These are phyloP conservation scores for Germaria angustata DNA, from an alignment of 2,888 invertebrate genomes.

Conservation along the genomic window DNA sequence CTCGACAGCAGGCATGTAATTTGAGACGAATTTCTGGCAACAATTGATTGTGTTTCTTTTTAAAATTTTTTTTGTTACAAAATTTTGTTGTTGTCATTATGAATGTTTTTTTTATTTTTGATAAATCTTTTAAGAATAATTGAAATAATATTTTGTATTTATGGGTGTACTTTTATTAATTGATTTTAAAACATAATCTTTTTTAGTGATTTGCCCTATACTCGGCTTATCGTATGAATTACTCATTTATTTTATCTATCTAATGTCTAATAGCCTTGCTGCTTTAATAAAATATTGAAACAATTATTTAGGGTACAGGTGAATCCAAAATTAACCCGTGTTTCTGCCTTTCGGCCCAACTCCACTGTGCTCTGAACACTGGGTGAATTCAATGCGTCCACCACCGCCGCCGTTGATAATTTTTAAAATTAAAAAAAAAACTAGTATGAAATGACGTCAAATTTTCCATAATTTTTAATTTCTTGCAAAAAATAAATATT, in stretches of 20 bases:
- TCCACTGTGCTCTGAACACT: too few relatives aligned
- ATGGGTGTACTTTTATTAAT: not conserved
- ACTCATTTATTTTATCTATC: not conserved
- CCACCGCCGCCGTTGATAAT: too few relatives aligned
- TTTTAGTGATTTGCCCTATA: not conserved
- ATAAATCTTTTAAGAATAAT: conserved; percentile 48
- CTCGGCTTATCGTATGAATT: not conserved
- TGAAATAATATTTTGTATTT: conserved; percentile 30
- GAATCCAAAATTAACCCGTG: too few relatives aligned
- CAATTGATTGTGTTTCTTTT: conserved; percentile 17
- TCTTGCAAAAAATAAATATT: too few relatives aligned
- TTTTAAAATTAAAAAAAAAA: too few relatives aligned
- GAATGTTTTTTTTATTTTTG: conserved; percentile 15
- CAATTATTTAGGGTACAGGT: too few relatives aligned
- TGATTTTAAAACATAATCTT: not conserved
- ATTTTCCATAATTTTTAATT: too few relatives aligned
- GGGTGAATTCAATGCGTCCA: too few relatives aligned
- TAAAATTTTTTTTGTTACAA: not conserved
- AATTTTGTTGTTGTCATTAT: not conserved
- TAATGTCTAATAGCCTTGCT: too few relatives aligned
- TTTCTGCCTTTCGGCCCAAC: too few relatives aligned
- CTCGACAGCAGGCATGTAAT: conserved; percentile 54
- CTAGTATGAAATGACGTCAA: too few relatives aligned
- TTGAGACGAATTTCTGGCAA: conserved; percentile 56
- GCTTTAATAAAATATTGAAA: too few relatives aligned